These are phyloP conservation scores for Adelges cooleyi DNA, from an alignment of 1,140 invertebrate genomes.

Conservation along the genomic window DNA sequence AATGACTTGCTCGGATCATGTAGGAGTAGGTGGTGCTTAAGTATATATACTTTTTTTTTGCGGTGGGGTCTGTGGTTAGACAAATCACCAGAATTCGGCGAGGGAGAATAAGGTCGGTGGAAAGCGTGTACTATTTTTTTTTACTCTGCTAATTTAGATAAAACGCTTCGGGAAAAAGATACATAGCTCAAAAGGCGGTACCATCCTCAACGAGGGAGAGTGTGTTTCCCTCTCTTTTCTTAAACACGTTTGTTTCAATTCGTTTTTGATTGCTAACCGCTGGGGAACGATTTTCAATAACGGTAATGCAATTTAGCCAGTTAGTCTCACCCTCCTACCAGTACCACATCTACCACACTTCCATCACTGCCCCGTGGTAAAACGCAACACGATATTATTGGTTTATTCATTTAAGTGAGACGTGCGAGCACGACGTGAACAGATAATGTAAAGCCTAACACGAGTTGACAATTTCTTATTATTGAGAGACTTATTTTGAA, in stretches of 20 bases:
- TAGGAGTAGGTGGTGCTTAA: not conserved
- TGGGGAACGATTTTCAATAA: constrained; percentile 22
- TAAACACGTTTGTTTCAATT: constrained; percentile 20
- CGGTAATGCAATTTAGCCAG: constrained; percentile 7
- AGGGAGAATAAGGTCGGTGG: not conserved
- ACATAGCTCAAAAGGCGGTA: not conserved
- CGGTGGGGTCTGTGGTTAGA: constrained; percentile 5
- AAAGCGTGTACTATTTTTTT: constrained; percentile 5
- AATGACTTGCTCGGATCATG: constrained; percentile 19
- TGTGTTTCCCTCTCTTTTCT: not conserved
- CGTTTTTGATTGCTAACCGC: constrained; percentile 21
- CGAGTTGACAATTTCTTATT: not conserved
- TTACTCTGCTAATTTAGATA: constrained; percentile 23
- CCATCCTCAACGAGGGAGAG: not conserved
- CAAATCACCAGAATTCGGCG: not conserved
- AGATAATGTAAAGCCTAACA: not conserved
- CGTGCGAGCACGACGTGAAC: not conserved
- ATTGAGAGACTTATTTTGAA: too few species aligned
- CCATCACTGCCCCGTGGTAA: not conserved
- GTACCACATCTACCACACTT: too few species aligned
- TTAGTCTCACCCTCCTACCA: not conserved
- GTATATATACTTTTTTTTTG: not conserved
- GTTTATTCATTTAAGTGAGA: not conserved
- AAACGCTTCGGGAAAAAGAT: not conserved
- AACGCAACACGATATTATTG: not conserved